A percentile compares a stretch with the other conserved stretches of the same genome.
Conservation (phyloP, 2,888 invertebrate species). For the Synanthedon vespiformis region DNA sequence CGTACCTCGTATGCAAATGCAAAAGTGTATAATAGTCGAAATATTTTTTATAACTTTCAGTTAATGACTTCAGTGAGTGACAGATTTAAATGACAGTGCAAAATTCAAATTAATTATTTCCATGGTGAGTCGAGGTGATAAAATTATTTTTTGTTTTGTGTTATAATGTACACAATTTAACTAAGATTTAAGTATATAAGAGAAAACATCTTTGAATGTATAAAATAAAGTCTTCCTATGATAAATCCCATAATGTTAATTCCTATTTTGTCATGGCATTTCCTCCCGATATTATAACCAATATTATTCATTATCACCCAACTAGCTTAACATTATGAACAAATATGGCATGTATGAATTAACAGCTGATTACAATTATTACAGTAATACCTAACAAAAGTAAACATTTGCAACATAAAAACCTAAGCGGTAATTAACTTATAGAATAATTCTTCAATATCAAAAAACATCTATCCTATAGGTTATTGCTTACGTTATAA, state of each 20-base stretch:
- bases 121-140: too few relatives aligned
- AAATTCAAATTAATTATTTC: slow-evolving; percentile 14
- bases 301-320: slow-evolving; percentile 43
- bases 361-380: slow-evolving; percentile 59
- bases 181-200: not conserved
- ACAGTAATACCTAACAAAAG: slow-evolving; percentile 51
- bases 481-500: slow-evolving; percentile 66
- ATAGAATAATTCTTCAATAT: slow-evolving; percentile 65
- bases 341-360: slow-evolving; percentile 65
- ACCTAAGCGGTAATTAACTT: slow-evolving; percentile 65
- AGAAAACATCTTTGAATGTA: not conserved
- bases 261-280: too few relatives aligned
- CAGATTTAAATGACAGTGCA: too few relatives aligned
- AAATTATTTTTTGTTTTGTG: slow-evolving; percentile 12
- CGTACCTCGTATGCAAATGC: too few relatives aligned
- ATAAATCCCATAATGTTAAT: slow-evolving; percentile 20
- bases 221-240: slow-evolving; percentile 19
- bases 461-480: slow-evolving; percentile 65
- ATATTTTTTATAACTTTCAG: too few relatives aligned
- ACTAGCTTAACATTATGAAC: slow-evolving; percentile 64
- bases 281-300: slow-evolving; percentile 25
- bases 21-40: too few relatives aligned
- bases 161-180: not conserved
- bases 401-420: slow-evolving; percentile 60
- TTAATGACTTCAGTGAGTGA: too few relatives aligned